Base-by-base conservation (phyloP, 2,113 vertebrate species). In the Heterochromis multidens region DNA sequence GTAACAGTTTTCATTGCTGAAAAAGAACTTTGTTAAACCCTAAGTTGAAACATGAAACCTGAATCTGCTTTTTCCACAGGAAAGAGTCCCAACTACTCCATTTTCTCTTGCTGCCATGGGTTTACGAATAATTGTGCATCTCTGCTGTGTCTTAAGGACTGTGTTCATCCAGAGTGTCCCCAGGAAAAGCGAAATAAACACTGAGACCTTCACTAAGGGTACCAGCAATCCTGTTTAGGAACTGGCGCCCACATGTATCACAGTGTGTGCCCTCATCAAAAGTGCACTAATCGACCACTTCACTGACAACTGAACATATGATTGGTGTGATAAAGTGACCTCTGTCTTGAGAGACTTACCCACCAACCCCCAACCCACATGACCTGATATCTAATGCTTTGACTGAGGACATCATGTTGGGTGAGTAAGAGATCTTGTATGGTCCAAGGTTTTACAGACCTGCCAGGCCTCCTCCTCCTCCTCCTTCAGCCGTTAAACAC, bases 321-420 rank as follows among this genome's bases (percentile, higher is more conserved):
- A 95, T 87, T 91, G 35, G 46, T 62, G 83, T 89, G 90, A 93
- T 90, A 40, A 88, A 83, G 82, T 85, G 77, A 72, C 89, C 83
- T 87, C 84, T 91, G 91, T 92, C 79, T 85, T 82, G 27, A 83
- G 67, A 91, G 82, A 31, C 65, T 72, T 72, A 23, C 25, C 46
- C 70, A 74, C 31, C 27, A 52, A 74, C 46, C 17, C 17, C 43
- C 67, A 49, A 67, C 72, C 86, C 92, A 89, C 86, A 93, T 89
- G 88, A 95, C 86, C 88, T 78, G 72, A 54, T 84, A 87, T 79
- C 77, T 88, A 81, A 88, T 79, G 84, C 88, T 87, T 81, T 70
- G 81, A 88, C 88, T 91, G 58, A 88, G 82, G 89, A 91, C 90
- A 93, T 89, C 87, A 74, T 86, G 88, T 91, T 91, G 86, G 89